Base-by-base conservation (phyloP, 92 coral and sea anemone genomes). In the Umimayanthus chanpuru region DNA sequence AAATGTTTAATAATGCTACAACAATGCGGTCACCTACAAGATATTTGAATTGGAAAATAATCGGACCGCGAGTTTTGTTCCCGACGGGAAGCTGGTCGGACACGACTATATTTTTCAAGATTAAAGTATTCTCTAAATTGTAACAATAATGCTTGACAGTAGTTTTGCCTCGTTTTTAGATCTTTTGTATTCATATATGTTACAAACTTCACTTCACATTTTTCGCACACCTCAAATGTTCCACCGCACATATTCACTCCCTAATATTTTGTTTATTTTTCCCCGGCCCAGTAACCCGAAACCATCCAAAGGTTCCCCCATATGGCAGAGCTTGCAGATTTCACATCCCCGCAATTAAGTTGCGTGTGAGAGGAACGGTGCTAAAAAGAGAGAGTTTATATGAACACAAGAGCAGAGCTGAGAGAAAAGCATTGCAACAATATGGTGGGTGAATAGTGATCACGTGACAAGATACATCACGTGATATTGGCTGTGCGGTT, bases 291-390 rank as follows among this genome's bases (percentile, higher is more conserved):
- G 87, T 83, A 83, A 83, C 67, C 87, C 87, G 77, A 83, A 83
- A 68, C 87, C 87, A 49, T 83, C 87, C 66, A 83, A 83, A 47
- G 87, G 87, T 47, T 83, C 87, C 87, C 87, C 77, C 70, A 83
- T 83, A 47, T 83, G 87, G 87, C 87, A 83, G 79, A 83, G 87
- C 78, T 47, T 83, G 87, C 87, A 83, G 87, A 83, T 83, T 68
- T 83, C 87, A 29, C 87, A 83, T 68, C 87, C 87, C 87, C 87
- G 87, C 76, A 83, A 83, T 83, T 83, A 83, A 82, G 32, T 39
- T 83, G 66, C 87, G 76, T 14, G 78, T 47, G 87, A 68, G 25
- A 53, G 82, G 82, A 71, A 20, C 50, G 77, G 87, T 50, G 32
- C 64, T 28, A 23, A 68, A 29, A 83, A 32, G 58, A 50, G 77